Percentiles rank a stretch among this genome's conserved stretches.
Evolutionary conservation across 2,797 vertebrate species (phyloP).

Genomic region (Poliocrania exsul): DNA sequence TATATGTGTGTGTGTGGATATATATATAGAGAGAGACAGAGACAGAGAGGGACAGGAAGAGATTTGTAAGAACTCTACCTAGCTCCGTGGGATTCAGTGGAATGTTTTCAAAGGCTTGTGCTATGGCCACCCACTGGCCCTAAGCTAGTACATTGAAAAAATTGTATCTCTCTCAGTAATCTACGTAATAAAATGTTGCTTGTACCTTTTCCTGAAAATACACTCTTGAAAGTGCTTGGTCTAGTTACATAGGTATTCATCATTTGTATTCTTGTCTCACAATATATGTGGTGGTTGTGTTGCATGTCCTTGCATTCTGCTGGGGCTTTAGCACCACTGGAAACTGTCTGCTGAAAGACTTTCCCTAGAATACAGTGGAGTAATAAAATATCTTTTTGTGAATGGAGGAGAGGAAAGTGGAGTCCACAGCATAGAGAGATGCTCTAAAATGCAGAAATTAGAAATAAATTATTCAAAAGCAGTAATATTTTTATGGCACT

Average conservation of each 20-base stretch:
- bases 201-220: not conserved
- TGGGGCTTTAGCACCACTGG: not conserved
- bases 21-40: no score
- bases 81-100: not conserved
- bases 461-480: constrained; percentile 7
- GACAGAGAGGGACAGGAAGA: not conserved
- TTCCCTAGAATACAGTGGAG: not conserved
- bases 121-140: not conserved
- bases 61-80: not conserved
- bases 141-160: not conserved
- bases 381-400: not conserved
- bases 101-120: not conserved
- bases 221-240: not conserved
- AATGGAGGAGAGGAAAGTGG: not conserved
- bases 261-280: not conserved
- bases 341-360: not conserved
- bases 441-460: not conserved
- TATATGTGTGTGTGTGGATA: no score
- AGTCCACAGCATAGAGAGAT: not conserved
- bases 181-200: not conserved
- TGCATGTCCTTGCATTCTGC: not conserved
- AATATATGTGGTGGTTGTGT: not conserved
- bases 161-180: not conserved
- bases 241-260: not conserved
- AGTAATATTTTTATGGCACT: not conserved